phyloP scores from a whole-genome alignment of 1,140 invertebrate species.

The Magallana angulata region DNA sequence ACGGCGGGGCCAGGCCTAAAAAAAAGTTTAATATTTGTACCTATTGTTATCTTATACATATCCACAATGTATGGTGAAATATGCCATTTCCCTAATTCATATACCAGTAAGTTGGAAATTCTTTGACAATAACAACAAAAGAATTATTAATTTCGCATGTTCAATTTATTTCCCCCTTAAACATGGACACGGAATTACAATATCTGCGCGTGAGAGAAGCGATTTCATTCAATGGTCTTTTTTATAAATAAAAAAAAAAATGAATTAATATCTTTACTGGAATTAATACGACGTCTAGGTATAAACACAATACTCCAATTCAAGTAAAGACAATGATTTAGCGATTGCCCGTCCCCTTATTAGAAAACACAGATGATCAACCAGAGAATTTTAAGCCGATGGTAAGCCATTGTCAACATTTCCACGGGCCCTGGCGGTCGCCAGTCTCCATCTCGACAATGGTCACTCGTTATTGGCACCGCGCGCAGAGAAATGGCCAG shows the following conservation, averaged over 20 bases:
- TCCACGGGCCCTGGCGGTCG: background rate
- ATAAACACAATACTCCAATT: background rate
- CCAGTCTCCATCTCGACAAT: background rate
- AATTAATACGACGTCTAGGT: background rate
- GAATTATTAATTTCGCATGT: too few relatives aligned
- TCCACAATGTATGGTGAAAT: too few relatives aligned
- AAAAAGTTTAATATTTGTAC: too few relatives aligned
- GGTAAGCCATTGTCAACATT: slow-evolving; percentile 27
- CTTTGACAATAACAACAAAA: too few relatives aligned
- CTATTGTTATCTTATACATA: too few relatives aligned
- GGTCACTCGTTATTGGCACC: background rate
- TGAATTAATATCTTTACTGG: background rate
- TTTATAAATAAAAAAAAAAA: background rate
- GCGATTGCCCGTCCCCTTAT: slow-evolving; percentile 1
- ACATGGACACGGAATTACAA: too few relatives aligned
- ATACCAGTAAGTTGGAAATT: too few relatives aligned
- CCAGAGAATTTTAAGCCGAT: background rate
- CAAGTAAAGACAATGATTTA: slow-evolving; percentile 21
- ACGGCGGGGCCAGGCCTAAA: too few relatives aligned
- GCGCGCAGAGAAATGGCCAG: background rate
- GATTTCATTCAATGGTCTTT: background rate
- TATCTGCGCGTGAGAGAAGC: too few relatives aligned
- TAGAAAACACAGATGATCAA: background rate
- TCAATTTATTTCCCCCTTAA: too few relatives aligned
- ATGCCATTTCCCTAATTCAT: too few relatives aligned